These are phyloP conservation scores for Phorcus lineatus DNA, from an alignment of 2,888 invertebrate species.

Conservation along the genomic window DNA sequence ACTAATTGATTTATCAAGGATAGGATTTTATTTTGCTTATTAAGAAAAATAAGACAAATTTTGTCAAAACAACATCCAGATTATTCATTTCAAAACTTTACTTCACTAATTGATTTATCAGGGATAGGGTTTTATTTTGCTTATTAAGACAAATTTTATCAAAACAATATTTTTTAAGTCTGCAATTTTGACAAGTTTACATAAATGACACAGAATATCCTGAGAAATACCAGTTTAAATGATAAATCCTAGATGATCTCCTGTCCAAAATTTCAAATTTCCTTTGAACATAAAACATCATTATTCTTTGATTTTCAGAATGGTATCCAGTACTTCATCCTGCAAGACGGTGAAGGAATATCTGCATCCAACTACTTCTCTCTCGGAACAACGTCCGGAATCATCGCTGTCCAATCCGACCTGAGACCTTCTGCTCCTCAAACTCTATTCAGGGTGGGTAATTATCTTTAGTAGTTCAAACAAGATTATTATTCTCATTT, in stretches of 20 bases:
- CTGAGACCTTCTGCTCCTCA: constrained; percentile 27
- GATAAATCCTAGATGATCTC: not conserved
- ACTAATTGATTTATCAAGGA: not conserved
- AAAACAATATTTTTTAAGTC: not conserved
- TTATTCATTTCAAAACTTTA: not conserved
- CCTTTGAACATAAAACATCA: not conserved
- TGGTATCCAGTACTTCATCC: constrained; percentile 37
- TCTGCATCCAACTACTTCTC: constrained; percentile 43
- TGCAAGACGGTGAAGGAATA: not conserved
- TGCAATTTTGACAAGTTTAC: too few relatives aligned
- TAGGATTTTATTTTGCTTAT: not conserved
- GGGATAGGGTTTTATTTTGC: too few relatives aligned
- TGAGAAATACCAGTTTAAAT: too few relatives aligned
- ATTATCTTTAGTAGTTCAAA: not conserved
- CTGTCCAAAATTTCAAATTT: not conserved
- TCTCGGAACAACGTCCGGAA: constrained; percentile 32
- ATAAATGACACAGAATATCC: too few relatives aligned
- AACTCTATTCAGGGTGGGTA: constrained; percentile 34
- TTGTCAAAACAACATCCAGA: too few relatives aligned
- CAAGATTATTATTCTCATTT: too few relatives aligned
- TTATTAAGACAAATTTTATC: not conserved
- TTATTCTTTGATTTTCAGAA: constrained; percentile 31
- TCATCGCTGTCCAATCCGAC: constrained; percentile 25
- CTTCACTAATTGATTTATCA: not conserved
- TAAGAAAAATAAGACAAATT: not conserved